Conservation (phyloP, 2,113 vertebrate genomes). For the Nicator chloris region DNA sequence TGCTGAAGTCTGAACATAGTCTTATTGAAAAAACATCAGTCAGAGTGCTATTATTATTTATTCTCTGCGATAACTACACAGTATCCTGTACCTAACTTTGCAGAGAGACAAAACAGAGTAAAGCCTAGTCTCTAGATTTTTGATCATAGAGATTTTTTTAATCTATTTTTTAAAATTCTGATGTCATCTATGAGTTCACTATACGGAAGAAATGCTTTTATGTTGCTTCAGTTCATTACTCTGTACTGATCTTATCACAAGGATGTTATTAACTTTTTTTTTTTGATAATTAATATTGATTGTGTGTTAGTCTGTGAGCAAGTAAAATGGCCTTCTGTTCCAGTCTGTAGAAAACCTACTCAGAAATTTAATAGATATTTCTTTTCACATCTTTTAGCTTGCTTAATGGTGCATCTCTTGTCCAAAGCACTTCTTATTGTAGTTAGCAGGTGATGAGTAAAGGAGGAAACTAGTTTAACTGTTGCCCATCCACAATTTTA, state of each 20-base stretch:
- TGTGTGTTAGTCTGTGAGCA: neutral
- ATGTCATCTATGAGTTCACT: neutral
- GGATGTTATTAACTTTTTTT: neutral
- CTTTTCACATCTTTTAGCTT: neutral
- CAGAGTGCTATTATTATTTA: neutral
- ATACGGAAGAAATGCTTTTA: neutral
- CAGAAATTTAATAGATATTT: neutral
- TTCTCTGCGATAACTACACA: neutral
- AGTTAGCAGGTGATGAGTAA: neutral
- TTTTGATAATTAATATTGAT: slow-evolving; percentile 25
- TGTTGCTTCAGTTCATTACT: neutral
- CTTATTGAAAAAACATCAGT: neutral
- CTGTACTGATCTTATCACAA: neutral
- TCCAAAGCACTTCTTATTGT: neutral
- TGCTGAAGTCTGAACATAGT: neutral
- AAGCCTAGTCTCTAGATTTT: neutral
- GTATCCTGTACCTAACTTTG: neutral
- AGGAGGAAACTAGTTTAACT: neutral
- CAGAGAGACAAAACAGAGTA: neutral
- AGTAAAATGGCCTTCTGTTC: neutral
- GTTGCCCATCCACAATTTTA: neutral
- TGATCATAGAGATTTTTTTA: neutral
- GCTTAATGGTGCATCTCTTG: neutral
- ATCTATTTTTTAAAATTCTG: neutral
- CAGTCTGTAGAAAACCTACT: neutral